Base-by-base conservation (phyloP, 2,888 invertebrate species). In the Drosophila imparisetae region DNA sequence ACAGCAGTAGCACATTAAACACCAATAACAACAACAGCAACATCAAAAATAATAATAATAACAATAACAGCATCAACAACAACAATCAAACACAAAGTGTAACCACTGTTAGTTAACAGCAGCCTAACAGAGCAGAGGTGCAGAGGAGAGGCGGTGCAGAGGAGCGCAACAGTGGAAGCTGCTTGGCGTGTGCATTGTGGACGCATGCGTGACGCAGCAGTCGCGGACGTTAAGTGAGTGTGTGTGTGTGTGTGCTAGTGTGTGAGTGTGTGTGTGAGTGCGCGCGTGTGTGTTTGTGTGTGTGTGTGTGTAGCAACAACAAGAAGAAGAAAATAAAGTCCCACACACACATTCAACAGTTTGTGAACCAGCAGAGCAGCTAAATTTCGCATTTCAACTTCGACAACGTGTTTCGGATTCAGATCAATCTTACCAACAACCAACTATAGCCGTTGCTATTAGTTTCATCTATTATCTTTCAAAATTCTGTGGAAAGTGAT, bases 161-260 rank as follows among this genome's bases (percentile, higher is more conserved):
- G 58, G 18, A 40, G 52, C 10, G 27, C 32, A 21, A 62, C 60
- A 59, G 63, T 48, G 60, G 38, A 10, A 75, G 40, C 61, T 34
- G 80, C 61, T 68, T 64, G 77, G 24, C 67, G 63, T 83, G 80
- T 80, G 86, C 85, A 77, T 71, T 80, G 45, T 45, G 71, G 64
- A 76, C 89, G 89, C 84, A 82, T 84, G 90, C 77, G 89, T 86
- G 90, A 64, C 87, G 54, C 24, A 27, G 45, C 45, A 86, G 80
- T 86, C 88, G 68, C 72, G 71, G 70, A 72, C 64, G 54, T 72
- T 89, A 70, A 85, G 80, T 84, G 80, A 72, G 83, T 72, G 78
- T 66, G 66, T 40, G 73, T 58, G 73, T 58, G 45, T 30, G 29
- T 49, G 42, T 60, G 45, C 13, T 32, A 34, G 49, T 50, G 52